Evolutionary conservation across 2,113 vertebrate species (phyloP), one percentile per base, ranked within the genome.

Genomic region (Gorsachius goisagi): DNA sequence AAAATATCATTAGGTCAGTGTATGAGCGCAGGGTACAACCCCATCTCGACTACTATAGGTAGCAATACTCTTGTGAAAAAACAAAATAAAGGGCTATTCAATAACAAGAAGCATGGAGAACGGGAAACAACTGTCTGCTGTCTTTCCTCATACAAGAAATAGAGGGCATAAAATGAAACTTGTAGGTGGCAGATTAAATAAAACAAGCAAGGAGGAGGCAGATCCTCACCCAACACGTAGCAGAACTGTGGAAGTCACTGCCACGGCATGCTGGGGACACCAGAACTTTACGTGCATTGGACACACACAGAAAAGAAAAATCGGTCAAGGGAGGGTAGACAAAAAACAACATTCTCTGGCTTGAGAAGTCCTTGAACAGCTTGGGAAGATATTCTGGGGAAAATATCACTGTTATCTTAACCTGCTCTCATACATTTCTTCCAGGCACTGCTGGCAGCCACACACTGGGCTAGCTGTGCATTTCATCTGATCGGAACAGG

Each of bases 121-220:
- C 4, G 4, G 78, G 79, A 62, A 89, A 88, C 75, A 93, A 58
- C 83, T 69, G 72, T 28, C 79, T 93, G 72, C 63, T 77, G 19
- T 83, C 75, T 90, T 62, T 66, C 41, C 77, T 88, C 76, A 92
- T 79, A 94, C 33, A 80, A 90, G 96, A 93, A 91, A 83, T 56
- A 88, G 55, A 79, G 67, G 72, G 63, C 88, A 88, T 66, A 88
- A 84, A 93, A 93, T 84, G 75, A 92, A 96, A 90, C 85, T 80
- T 92, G 96, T 95, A 92, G 77, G 85, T 69, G 68, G 63, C 71
- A 90, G 78, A 88, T 91, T 83, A 91, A 93, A 95, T 75, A 20
- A 27, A 60, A 80, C 91, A 83, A 49, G 67, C 68, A 50, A 30
- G 17, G 28, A 45, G 52, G 47, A n/a, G 19, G 35, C 45, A 86